Percentiles rank a stretch among this genome's conserved stretches.
These are phyloP conservation scores for Rotaria magnacalcarata DNA, from an alignment of 2,888 invertebrate species.

Conservation along the genomic window DNA sequence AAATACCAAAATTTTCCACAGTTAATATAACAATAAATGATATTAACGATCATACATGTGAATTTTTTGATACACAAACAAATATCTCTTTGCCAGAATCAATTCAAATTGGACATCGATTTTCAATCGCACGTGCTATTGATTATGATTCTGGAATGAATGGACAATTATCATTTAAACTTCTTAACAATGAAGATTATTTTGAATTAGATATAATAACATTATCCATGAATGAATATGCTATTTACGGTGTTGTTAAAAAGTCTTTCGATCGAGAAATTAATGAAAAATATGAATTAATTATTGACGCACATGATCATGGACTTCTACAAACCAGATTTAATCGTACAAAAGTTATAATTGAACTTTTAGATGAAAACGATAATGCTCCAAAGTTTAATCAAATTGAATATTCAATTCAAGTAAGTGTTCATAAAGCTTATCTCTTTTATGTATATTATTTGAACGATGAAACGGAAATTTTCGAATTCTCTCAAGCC, in stretches of 20 bases:
- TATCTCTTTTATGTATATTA: too few species aligned
- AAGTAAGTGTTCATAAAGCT: not conserved
- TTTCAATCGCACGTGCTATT: conserved; percentile 2
- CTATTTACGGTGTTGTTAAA: not conserved
- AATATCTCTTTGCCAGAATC: not conserved
- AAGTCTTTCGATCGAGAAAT: not conserved
- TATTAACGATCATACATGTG: conserved; percentile 1
- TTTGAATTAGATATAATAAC: conserved; percentile 4
- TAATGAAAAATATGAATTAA: not conserved
- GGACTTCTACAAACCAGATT: not conserved
- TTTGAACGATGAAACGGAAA: too few species aligned
- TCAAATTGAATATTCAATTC: conserved; percentile 1
- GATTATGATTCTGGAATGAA: not conserved
- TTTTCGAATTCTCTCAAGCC: too few species aligned
- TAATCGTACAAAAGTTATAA: not conserved
- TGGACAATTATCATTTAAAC: not conserved
- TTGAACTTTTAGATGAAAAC: not conserved
- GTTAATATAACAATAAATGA: not conserved
- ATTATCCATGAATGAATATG: conserved; percentile 12
- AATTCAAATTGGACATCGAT: not conserved
- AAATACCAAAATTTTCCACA: not conserved
- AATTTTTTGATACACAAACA: not conserved
- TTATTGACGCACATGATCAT: not conserved
- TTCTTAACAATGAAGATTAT: not conserved
- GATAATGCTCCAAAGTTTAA: conserved; percentile 19